phyloP scores from a whole-genome alignment of 2,888 invertebrate species.

The Polyommatus iphigenia region DNA sequence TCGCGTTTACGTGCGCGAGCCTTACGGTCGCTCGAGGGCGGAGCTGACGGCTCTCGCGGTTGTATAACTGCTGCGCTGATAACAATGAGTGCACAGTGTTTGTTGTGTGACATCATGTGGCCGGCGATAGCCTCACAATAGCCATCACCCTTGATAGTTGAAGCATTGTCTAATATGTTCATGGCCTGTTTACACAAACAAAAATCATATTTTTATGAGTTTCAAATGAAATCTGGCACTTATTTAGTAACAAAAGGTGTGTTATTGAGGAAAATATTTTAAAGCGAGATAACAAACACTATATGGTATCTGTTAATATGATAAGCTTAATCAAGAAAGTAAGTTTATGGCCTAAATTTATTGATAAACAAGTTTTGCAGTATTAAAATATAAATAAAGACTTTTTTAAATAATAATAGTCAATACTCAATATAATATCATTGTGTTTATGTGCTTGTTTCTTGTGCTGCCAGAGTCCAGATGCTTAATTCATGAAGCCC shows the following conservation, averaged over 20 bases:
- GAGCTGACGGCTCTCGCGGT: not conserved
- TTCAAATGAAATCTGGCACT: not conserved
- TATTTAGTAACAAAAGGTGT: not conserved
- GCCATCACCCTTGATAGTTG: not conserved
- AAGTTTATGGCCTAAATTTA: not conserved
- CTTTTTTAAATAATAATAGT: not conserved
- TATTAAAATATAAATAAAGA: too few relatives aligned
- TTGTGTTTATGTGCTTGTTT: too few relatives aligned
- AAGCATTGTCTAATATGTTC: not conserved
- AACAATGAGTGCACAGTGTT: not conserved
- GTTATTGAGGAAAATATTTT: not conserved
- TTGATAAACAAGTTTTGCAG: not conserved
- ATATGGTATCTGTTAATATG: not conserved
- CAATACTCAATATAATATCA: too few relatives aligned
- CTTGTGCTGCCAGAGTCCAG: too few relatives aligned
- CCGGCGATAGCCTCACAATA: not conserved
- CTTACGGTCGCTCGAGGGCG: not conserved
- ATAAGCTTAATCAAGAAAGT: conserved; percentile 16
- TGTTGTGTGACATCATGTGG: conserved; percentile 6
- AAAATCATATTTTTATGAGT: not conserved
- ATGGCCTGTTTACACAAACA: not conserved
- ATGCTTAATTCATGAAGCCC: too few relatives aligned
- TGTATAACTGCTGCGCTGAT: not conserved
- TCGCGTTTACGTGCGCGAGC: not conserved
- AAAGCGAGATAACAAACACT: conserved; percentile 5